Percentiles rank a stretch among this genome's conserved stretches.
Conservation (phyloP, 64 coral and sea anemone species). For the Dendronephthya gigantea region DNA sequence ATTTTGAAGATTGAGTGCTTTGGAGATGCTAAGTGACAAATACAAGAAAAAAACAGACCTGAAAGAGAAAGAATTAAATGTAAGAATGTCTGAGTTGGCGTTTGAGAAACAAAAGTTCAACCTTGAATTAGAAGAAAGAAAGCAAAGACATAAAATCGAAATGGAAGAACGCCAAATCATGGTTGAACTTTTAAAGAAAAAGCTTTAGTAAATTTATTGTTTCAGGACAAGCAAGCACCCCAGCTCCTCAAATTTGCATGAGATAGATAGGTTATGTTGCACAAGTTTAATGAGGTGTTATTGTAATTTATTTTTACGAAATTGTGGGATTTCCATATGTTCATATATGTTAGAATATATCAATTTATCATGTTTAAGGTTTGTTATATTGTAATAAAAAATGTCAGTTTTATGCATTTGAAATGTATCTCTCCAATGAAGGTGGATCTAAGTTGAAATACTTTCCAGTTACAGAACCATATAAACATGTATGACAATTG, state of each 20-base stretch:
- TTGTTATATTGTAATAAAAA: background rate
- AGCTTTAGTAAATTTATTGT: too few relatives aligned
- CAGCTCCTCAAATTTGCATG: too few relatives aligned
- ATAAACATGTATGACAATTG: background rate
- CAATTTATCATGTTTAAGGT: too few relatives aligned
- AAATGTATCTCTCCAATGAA: background rate
- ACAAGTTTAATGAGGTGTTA: too few relatives aligned
- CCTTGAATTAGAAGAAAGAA: conserved; percentile 40
- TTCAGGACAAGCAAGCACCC: too few relatives aligned
- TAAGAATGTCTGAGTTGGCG: conserved; percentile 40
- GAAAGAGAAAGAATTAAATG: conserved; percentile 43
- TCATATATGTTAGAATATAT: too few relatives aligned
- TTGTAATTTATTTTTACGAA: too few relatives aligned
- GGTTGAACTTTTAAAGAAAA: too few relatives aligned
- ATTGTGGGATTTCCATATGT: too few relatives aligned
- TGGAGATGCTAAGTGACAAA: conserved; percentile 49
- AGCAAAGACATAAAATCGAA: background rate
- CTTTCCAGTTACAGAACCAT: background rate
- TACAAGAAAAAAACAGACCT: conserved; percentile 47
- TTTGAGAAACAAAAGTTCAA: conserved; percentile 40
- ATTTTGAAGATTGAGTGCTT: conserved; percentile 22
- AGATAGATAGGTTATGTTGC: too few relatives aligned
- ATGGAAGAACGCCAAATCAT: background rate
- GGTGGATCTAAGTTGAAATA: background rate
- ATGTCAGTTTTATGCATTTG: background rate